Base-by-base conservation (phyloP, 2,113 vertebrate genomes). In the Phaethornis superciliosus region DNA sequence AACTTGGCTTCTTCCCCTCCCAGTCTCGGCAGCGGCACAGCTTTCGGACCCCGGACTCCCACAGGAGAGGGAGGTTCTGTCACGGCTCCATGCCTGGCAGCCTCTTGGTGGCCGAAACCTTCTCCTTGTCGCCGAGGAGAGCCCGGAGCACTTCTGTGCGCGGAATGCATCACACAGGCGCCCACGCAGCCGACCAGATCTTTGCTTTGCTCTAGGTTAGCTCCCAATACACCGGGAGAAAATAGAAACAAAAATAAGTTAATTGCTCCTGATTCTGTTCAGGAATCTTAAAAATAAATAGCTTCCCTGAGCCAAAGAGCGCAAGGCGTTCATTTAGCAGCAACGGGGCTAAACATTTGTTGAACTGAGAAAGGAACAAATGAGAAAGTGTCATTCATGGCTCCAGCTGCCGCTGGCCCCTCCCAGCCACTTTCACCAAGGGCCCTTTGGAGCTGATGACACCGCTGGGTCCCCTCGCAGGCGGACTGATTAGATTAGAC, bases 311-410 rank as follows among this genome's bases (percentile, higher is more conserved):
- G 85, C 94, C 88, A 64, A 85, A 83, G 68, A 85, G 79, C 19
- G 71, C 49, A 2, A 63, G 68, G 44, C 56, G 85, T 63, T 94
- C 90, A 90, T 91, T 95, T 89, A 83, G 64, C 91, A 32, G 94
- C 81, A 28, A 60, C 85, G 40, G 72, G 68, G 72, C 93, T 85
- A 85, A 91, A 85, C 95, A 67, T 95, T 87, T 78, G 95, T 67
- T 75, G 91, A 93, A 85, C 95, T 95, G 96, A 95, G 89, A 97
- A 97, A 96, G 96, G 95, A 93, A 96, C 96, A 96, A 96, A 91
- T 88, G 90, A 63, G 82, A 90, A 95, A 68, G 96, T 95, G 96
- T 93, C 96, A 95, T 49, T 94, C 93, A 88, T 56, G 90, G 95
- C 90, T 94, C 79, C 95, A 28, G 85, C 89, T 93, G 91, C 89